Percentiles rank a stretch among this genome's conserved stretches.
phyloP scores from a whole-genome alignment of 2,797 vertebrate genomes.

The Chanos chanos region DNA sequence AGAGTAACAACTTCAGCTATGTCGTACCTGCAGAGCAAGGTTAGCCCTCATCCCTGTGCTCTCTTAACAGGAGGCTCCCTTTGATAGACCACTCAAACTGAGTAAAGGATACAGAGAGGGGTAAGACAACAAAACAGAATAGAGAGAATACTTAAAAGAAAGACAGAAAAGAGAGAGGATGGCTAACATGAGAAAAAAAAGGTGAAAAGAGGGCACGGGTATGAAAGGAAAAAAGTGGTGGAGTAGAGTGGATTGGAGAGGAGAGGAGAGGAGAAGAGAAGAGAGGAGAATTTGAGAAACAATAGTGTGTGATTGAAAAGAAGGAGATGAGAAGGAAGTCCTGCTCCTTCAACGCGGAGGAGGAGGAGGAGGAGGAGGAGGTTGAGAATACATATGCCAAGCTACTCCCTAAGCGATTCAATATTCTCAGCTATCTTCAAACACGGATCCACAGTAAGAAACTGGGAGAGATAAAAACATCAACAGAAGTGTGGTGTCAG shows the following conservation, averaged over 20 bases:
- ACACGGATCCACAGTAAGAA: slow-evolving; percentile 27
- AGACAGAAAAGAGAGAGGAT: slow-evolving; percentile 34
- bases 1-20: slow-evolving; percentile 85
- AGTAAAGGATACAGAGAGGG: slow-evolving; percentile 32
- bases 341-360: slow-evolving; percentile 55
- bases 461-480: slow-evolving; percentile 16
- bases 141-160: slow-evolving; percentile 44
- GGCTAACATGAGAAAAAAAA: slow-evolving; percentile 34
- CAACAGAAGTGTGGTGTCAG: slow-evolving; percentile 25
- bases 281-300: slow-evolving; percentile 17
- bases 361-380: slow-evolving; percentile 73
- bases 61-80: slow-evolving; percentile 38
- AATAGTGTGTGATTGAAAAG: slow-evolving; percentile 19
- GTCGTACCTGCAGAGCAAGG: slow-evolving; percentile 64
- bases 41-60: slow-evolving; percentile 41
- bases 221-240: neutral
- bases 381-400: slow-evolving; percentile 78
- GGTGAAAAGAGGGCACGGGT: slow-evolving; percentile 31
- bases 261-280: slow-evolving; percentile 12
- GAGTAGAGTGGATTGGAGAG: slow-evolving; percentile 5
- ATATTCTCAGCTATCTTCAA: slow-evolving; percentile 38
- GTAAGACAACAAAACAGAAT: slow-evolving; percentile 30
- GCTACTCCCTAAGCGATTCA: slow-evolving; percentile 54
- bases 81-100: slow-evolving; percentile 39
- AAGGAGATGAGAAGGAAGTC: slow-evolving; percentile 19